Conservation (phyloP, 2,797 vertebrate species). For the Astyanax mexicanus region DNA sequence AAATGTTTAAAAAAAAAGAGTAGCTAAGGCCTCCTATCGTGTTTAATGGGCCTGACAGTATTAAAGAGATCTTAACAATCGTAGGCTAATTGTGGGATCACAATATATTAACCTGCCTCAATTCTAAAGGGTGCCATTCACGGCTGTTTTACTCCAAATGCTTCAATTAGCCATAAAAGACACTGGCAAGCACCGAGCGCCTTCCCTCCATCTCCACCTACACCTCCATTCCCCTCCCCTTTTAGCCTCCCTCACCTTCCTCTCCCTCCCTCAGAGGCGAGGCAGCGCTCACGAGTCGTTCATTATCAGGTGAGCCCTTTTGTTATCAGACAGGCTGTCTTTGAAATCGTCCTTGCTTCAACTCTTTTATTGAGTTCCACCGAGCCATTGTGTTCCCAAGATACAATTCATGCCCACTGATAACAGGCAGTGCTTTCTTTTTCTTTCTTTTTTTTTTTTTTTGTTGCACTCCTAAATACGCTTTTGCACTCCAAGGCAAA, state of each 20-base stretch:
- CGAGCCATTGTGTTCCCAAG: conserved; percentile 77
- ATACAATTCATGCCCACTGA: conserved; percentile 84
- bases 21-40: conserved; percentile 74
- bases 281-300: conserved; percentile 73
- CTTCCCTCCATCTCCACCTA: conserved; percentile 50
- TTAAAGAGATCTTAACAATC: conserved; percentile 87
- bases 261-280: conserved; percentile 53
- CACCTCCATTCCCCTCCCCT: conserved; percentile 21
- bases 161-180: conserved; percentile 86
- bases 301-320: conserved; percentile 81
- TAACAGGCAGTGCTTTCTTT: conserved; percentile 63
- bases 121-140: conserved; percentile 83
- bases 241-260: no score
- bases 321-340: conserved; percentile 77
- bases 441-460: no score
- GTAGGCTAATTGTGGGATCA: conserved; percentile 87
- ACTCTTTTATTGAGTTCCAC: conserved; percentile 81
- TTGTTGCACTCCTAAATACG: conserved; percentile 60
- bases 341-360: conserved; percentile 81
- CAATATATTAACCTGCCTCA: conserved; percentile 85
- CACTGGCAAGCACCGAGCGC: conserved; percentile 72
- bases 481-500: conserved; percentile 64
- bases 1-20: conserved; percentile 37
- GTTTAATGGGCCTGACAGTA: conserved; percentile 90
- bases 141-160: conserved; percentile 81